A percentile compares a stretch with the other conserved stretches of the same genome.
Evolutionary conservation across 2,113 vertebrate genomes (phyloP).

Genomic region (Ageneiosus marmoratus): DNA sequence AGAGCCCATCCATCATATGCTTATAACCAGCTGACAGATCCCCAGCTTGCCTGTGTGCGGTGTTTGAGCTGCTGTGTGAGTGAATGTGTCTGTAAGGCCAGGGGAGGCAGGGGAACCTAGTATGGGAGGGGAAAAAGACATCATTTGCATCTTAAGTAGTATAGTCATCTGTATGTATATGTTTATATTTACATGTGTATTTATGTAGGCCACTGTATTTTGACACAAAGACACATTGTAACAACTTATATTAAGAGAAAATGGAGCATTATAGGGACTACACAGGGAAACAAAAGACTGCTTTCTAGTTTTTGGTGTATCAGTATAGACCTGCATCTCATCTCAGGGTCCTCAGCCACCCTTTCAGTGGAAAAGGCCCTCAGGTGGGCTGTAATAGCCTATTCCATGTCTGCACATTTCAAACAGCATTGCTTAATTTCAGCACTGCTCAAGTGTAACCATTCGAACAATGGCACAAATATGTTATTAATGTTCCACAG

Average conservation of each 20-base stretch:
- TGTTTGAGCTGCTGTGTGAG: conserved; percentile 39
- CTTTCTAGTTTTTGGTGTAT: background rate
- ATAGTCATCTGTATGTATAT: background rate
- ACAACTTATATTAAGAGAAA: background rate
- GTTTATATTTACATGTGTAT: background rate
- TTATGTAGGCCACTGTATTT: background rate
- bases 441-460: conserved; percentile 42
- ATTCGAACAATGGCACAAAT: conserved; percentile 43
- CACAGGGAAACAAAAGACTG: background rate
- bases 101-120: background rate
- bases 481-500: conserved; percentile 42
- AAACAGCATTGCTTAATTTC: conserved; percentile 48
- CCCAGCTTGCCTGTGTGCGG: conserved; percentile 40
- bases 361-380: conserved; percentile 27
- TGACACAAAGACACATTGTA: background rate
- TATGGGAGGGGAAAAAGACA: conserved; percentile 8
- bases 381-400: conserved; percentile 40
- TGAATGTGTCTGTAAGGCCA: conserved; percentile 11
- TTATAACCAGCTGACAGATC: conserved; percentile 45
- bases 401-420: conserved; percentile 50
- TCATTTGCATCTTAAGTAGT: conserved; percentile 14
- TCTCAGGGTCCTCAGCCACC: conserved; percentile 24
- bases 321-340: conserved; percentile 26
- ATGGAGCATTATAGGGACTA: background rate
- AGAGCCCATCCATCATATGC: conserved; percentile 52